phyloP scores from a whole-genome alignment of 2,113 vertebrate genomes.

The Crotalus tigris region DNA sequence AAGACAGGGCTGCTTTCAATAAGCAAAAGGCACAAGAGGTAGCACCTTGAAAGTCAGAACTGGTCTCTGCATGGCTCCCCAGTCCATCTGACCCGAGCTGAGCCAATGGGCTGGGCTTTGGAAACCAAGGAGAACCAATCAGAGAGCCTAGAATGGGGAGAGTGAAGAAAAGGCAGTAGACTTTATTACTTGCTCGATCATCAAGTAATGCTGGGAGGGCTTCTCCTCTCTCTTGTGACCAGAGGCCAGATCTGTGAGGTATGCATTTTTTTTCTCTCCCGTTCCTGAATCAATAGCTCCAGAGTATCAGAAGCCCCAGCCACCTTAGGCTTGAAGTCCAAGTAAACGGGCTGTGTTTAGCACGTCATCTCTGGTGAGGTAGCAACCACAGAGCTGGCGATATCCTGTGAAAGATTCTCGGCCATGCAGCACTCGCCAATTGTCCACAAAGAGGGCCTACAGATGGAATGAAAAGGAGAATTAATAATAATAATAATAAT shows the following conservation, averaged over 20 bases:
- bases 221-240: constrained; percentile 1
- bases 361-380: constrained; percentile 86
- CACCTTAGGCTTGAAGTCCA: constrained; percentile 77
- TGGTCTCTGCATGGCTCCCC: neutral
- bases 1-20: neutral
- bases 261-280: neutral
- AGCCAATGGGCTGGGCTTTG: neutral
- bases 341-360: constrained; percentile 82
- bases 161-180: neutral
- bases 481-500: too few relatives aligned
- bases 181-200: neutral
- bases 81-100: neutral
- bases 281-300: neutral
- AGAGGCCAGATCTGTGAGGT: neutral
- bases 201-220: neutral
- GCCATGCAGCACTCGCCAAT: constrained; percentile 90
- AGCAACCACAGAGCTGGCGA: constrained; percentile 90
- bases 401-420: constrained; percentile 88
- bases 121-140: neutral
- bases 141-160: neutral
- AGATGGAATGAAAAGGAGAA: neutral
- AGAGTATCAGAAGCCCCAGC: neutral
- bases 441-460: constrained; percentile 89
- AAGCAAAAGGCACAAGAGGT: constrained; percentile 49
- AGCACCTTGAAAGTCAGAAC: rapidly evolving